These are phyloP conservation scores for Dasysyrphus albostriatus DNA, from an alignment of 2,888 invertebrate genomes.

Conservation along the genomic window DNA sequence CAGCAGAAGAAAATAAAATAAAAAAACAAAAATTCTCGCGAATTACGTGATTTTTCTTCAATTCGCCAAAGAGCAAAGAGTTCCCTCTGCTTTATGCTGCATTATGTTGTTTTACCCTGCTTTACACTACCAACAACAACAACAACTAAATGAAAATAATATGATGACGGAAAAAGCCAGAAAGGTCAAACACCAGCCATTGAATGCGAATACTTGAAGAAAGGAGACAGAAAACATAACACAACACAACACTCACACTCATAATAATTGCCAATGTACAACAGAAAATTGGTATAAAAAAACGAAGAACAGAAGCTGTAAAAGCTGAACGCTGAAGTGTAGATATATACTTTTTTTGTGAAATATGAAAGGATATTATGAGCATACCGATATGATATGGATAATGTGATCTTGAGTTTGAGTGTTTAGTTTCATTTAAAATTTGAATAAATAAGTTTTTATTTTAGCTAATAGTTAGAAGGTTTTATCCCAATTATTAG, in stretches of 20 bases:
- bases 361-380: slow-evolving; percentile 39
- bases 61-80: slow-evolving; percentile 29
- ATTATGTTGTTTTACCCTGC: slow-evolving; percentile 9
- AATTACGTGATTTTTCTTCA: slow-evolving; percentile 68
- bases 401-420: not conserved
- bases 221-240: slow-evolving; percentile 25
- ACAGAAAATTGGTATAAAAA: not conserved
- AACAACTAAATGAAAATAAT: slow-evolving; percentile 22
- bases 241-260: slow-evolving; percentile 37
- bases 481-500: too few relatives aligned
- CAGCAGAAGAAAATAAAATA: slow-evolving; percentile 26
- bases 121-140: not conserved
- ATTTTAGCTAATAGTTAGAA: too few relatives aligned
- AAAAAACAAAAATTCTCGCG: slow-evolving; percentile 41
- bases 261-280: slow-evolving; percentile 27
- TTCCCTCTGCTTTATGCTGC: not conserved
- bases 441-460: too few relatives aligned
- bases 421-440: not conserved
- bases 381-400: not conserved
- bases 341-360: slow-evolving; percentile 13
- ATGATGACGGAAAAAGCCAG: slow-evolving; percentile 32
- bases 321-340: slow-evolving; percentile 1
- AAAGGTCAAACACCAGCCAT: slow-evolving; percentile 73
- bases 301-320: slow-evolving; percentile 34
- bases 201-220: slow-evolving; percentile 55